Evolutionary conservation across 2,888 invertebrate species (phyloP).

Genomic region (Linnaemya tessellans): DNA sequence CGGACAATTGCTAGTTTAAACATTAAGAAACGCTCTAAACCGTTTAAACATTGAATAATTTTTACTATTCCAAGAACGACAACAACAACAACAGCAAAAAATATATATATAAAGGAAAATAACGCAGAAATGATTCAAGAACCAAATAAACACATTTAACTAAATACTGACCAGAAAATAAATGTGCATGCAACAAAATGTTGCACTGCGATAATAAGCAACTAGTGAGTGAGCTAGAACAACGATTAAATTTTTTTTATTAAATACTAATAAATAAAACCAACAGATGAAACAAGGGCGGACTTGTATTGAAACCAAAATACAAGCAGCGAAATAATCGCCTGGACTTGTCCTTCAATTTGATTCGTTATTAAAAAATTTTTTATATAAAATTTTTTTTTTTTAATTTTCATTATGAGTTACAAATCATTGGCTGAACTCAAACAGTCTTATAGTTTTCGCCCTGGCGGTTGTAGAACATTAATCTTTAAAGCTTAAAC

Average conservation of each 20-base stretch:
- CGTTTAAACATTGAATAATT: slow-evolving; percentile 48
- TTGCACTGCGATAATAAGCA: not conserved
- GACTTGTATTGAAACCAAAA: too few species aligned
- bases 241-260: too few species aligned
- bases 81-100: not conserved
- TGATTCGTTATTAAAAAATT: too few species aligned
- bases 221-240: not conserved
- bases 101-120: not conserved
- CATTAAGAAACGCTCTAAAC: slow-evolving; percentile 38
- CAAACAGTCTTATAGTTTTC: not conserved
- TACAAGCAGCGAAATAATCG: too few species aligned
- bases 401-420: not conserved
- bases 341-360: too few species aligned
- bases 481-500: slow-evolving; percentile 69
- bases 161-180: slow-evolving; percentile 5
- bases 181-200: slow-evolving; percentile 15
- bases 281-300: too few species aligned
- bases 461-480: slow-evolving; percentile 36
- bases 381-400: not conserved
- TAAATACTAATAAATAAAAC: too few species aligned
- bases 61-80: slow-evolving; percentile 64
- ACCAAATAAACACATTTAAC: slow-evolving; percentile 50
- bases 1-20: slow-evolving; percentile 61
- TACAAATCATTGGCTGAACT: not conserved
- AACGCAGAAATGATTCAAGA: slow-evolving; percentile 51